Conservation (phyloP, 2,888 invertebrate genomes). For the Loripinus fragilis region DNA sequence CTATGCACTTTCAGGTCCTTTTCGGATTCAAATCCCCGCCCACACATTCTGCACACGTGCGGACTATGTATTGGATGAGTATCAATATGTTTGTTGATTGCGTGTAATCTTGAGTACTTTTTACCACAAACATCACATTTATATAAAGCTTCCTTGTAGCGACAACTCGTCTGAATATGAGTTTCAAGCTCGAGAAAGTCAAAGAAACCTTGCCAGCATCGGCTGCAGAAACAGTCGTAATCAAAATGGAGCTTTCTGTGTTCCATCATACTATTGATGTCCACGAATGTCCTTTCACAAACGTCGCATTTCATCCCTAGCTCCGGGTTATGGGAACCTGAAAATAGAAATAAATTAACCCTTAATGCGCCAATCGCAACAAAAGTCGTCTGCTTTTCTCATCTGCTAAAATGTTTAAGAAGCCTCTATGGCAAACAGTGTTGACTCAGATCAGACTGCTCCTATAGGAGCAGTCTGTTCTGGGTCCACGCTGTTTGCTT, state of each 20-base stretch:
- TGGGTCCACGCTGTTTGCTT: too few species aligned
- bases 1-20: slow-evolving; percentile 53
- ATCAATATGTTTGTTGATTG: slow-evolving; percentile 60
- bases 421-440: too few species aligned
- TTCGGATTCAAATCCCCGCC: slow-evolving; percentile 54
- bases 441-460: too few species aligned
- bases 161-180: slow-evolving; percentile 52
- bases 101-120: slow-evolving; percentile 51
- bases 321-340: slow-evolving; percentile 48
- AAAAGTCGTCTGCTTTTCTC: too few species aligned
- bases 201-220: slow-evolving; percentile 63
- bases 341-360: too few species aligned
- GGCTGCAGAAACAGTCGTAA: slow-evolving; percentile 57
- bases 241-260: slow-evolving; percentile 59
- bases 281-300: slow-evolving; percentile 53
- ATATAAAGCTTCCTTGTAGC: slow-evolving; percentile 55
- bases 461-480: too few species aligned
- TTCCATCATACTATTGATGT: slow-evolving; percentile 50
- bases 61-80: slow-evolving; percentile 60
- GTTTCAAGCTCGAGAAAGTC: slow-evolving; percentile 55
- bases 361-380: too few species aligned
- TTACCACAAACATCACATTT: slow-evolving; percentile 60
- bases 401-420: too few species aligned
- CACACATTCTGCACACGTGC: slow-evolving; percentile 60
- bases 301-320: slow-evolving; percentile 60